These are phyloP conservation scores for Ceratotherium simum DNA, from an alignment of 2,113 vertebrate species.

Conservation along the genomic window DNA sequence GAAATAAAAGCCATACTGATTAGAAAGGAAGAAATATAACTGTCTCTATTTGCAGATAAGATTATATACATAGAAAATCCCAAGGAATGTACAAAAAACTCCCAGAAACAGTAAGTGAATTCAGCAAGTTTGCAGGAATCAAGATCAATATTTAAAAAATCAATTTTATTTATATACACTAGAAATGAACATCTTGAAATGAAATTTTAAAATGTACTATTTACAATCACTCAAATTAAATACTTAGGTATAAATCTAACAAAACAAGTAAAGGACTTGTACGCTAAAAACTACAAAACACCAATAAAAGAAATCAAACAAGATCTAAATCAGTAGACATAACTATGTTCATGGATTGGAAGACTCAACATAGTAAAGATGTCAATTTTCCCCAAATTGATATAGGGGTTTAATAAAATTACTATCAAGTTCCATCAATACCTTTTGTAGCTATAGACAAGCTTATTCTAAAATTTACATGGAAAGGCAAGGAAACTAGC, in stretches of 20 bases:
- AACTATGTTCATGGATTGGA: neutral
- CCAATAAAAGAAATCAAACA: constrained; percentile 31
- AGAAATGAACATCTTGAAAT: constrained; percentile 27
- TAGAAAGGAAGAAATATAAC: constrained; percentile 15
- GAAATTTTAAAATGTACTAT: neutral
- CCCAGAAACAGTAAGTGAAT: neutral
- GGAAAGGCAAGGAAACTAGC: neutral
- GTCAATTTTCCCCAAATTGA: neutral
- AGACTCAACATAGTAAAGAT: neutral
- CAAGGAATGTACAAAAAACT: neutral
- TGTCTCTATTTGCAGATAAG: neutral
- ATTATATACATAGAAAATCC: neutral
- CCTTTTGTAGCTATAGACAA: neutral
- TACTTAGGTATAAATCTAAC: neutral
- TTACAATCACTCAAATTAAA: neutral
- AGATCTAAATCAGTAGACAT: constrained; percentile 4
- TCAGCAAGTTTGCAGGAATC: neutral
- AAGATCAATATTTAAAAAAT: constrained; percentile 10
- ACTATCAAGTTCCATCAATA: neutral
- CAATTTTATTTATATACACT: neutral
- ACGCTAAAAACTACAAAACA: constrained; percentile 39
- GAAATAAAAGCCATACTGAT: neutral
- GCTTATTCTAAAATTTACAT: constrained; percentile 24
- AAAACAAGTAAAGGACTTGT: neutral
- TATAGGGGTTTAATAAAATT: constrained; percentile 11